Evolutionary conservation across 2,113 vertebrate genomes (phyloP), one percentile per base, ranked within the genome.

Genomic region (Trematocara stigmaticum): DNA sequence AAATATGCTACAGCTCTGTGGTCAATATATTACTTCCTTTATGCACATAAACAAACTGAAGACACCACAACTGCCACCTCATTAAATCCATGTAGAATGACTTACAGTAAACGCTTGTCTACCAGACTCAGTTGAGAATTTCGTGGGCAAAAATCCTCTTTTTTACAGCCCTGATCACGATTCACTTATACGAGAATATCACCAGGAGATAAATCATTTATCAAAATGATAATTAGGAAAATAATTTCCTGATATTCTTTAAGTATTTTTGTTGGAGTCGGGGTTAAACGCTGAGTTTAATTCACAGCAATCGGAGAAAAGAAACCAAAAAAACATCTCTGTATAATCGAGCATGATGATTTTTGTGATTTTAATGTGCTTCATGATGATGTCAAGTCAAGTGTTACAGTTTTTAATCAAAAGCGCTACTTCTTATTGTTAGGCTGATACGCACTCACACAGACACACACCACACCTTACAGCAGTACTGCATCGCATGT

Each of bases 401-500:
- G 80, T 83, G 79, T 88, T 88, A 88, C 61, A 11, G 47, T 38
- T 29, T 31, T 51, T 51, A 45, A 20, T 40, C 6, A 74, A 74
- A 85, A 57, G 35, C 26, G 80, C 34, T 12, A 45, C 42, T 55
- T 52, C 10, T 26, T 56, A 81, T 88, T 76, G 52, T 51, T 71
- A 64, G 64, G 87, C 82, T 49, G 56, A 40, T 61, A 84, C 35
- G 57, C 55, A 82, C 47, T n/a, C 84, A 82, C 81, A 40, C 80
- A 79, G 8, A 20, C 71, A 80, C 82, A 82, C 64, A 40, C 81
- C 59, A 81, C 83, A 79, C 89, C 55, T 79, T 87, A 78, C 49
- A 89, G 84, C 13, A 78, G 79, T 55, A 87, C 76, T 85, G 84
- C 82, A 81, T 85, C 84, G 83, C 84, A 79, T 91, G 84, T 69